Base-by-base conservation (phyloP, 2,797 vertebrate species). In the Galaxias olidus region DNA sequence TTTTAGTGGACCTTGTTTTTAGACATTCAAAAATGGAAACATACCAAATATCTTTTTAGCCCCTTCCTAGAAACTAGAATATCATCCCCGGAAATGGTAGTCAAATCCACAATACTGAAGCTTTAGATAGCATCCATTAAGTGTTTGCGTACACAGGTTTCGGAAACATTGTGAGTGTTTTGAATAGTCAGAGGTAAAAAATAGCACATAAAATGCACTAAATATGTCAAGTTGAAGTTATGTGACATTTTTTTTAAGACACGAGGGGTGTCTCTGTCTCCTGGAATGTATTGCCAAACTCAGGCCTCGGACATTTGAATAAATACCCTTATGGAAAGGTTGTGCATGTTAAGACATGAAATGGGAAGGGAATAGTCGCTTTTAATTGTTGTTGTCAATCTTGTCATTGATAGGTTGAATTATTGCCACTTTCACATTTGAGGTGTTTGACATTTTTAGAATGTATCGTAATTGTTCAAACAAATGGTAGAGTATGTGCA, bases 151-250 rank as follows among this genome's bases (percentile, higher is more conserved):
- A 89, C 85, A 83, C 83, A 75, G 77, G 79, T 90, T 84, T 86
- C 79, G 77, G 72, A 81, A 74, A 68, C 50, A 71, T 86, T 14
- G 52, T 80, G 70, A 82, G 76, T 82, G 75, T 88, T 60, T 87
- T 76, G 81, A 82, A 72, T 82, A 82, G 85, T 84, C 74, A 18
- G 64, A 84, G 80, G 84, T 86, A 84, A 87, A 84, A 90, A 50
- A 89, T 88, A 91, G 91, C 90, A 91, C 92, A 91, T 88, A 85
- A 90, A 90, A 93, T 92, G 92, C 92, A 93, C 91, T 92, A 90
- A 90, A 91, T 90, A 88, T 90, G 87, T 88, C 84, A 86, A 87
- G 75, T 88, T 88, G 87, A 91, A 92, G 89, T 89, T 76, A 76
- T 83, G 84, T 89, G 87, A 90, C 82, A 75, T 81, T 85, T 79